Percentiles rank a stretch among this genome's conserved stretches.
These are phyloP conservation scores for Xanthorhoe designata DNA, from an alignment of 2,888 invertebrate species.

Conservation along the genomic window DNA sequence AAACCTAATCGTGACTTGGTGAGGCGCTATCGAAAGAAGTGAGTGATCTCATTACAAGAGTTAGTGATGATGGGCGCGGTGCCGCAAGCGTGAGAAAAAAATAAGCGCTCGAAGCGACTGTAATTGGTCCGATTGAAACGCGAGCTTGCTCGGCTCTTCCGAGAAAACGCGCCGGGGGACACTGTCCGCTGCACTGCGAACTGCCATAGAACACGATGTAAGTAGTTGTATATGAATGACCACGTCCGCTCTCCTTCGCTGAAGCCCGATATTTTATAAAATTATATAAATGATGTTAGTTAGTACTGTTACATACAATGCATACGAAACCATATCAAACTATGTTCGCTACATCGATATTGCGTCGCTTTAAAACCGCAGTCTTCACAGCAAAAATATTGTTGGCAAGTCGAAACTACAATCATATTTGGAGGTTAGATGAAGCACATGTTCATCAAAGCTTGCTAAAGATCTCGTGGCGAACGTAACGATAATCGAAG, in stretches of 20 bases:
- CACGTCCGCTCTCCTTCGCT: conserved; percentile 9
- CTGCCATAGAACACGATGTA: conserved; percentile 4
- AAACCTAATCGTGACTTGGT: conserved; percentile 23
- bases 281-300: not conserved
- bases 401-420: not conserved
- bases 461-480: conserved; percentile 5
- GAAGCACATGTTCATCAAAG: conserved; percentile 11
- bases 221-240: conserved; percentile 9
- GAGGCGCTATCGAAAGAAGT: conserved; percentile 10
- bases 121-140: conserved; percentile 85
- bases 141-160: conserved; percentile 75
- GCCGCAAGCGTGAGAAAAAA: conserved; percentile 45
- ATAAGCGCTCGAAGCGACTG: conserved; percentile 66
- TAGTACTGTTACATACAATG: not conserved
- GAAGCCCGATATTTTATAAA: conserved; percentile 10
- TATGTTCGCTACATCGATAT: not conserved
- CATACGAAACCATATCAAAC: conserved; percentile 3
- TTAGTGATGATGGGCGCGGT: conserved; percentile 28
- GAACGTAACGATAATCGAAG: conserved; percentile 10
- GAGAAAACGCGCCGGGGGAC: conserved; percentile 74
- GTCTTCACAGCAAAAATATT: not conserved
- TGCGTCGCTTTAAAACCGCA: not conserved
- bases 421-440: conserved; percentile 18
- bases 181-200: conserved; percentile 62
- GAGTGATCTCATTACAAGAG: conserved; percentile 55